Conservation (phyloP, 1,140 invertebrate species). For the Goniozus legneri region DNA sequence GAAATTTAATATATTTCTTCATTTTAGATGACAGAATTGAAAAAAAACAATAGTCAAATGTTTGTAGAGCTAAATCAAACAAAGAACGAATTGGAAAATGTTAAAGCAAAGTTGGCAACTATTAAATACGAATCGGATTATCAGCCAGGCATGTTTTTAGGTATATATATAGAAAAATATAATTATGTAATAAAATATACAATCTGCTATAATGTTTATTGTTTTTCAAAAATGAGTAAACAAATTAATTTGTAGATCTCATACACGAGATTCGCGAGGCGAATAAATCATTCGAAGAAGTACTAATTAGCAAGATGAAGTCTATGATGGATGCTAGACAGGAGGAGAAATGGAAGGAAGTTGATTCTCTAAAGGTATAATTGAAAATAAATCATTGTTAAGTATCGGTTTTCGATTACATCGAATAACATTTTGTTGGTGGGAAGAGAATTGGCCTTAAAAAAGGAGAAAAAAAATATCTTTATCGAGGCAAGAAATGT, state of each 20-base stretch:
- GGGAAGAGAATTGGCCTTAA: too few relatives aligned
- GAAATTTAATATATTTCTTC: too few relatives aligned
- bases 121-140: constrained; percentile 57
- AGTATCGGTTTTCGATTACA: not conserved
- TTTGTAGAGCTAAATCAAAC: constrained; percentile 56
- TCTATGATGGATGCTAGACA: constrained; percentile 60
- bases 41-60: constrained; percentile 55
- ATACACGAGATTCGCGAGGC: constrained; percentile 74
- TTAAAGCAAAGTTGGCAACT: constrained; percentile 48
- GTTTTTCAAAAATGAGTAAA: not conserved
- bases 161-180: constrained; percentile 24
- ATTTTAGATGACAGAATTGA: constrained; percentile 48
- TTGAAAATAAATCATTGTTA: too few relatives aligned
- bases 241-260: constrained; percentile 58
- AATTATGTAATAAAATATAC: not conserved
- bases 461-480: too few relatives aligned
- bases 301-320: constrained; percentile 60
- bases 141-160: constrained; percentile 67
- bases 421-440: too few relatives aligned
- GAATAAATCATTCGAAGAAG: constrained; percentile 67
- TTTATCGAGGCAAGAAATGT: too few relatives aligned
- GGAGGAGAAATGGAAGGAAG: constrained; percentile 31
- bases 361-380: constrained; percentile 43
- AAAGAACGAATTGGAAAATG: constrained; percentile 52
- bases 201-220: not conserved